These are phyloP conservation scores for Drosophila quinaria DNA, from an alignment of 2,888 invertebrate species.

Conservation along the genomic window DNA sequence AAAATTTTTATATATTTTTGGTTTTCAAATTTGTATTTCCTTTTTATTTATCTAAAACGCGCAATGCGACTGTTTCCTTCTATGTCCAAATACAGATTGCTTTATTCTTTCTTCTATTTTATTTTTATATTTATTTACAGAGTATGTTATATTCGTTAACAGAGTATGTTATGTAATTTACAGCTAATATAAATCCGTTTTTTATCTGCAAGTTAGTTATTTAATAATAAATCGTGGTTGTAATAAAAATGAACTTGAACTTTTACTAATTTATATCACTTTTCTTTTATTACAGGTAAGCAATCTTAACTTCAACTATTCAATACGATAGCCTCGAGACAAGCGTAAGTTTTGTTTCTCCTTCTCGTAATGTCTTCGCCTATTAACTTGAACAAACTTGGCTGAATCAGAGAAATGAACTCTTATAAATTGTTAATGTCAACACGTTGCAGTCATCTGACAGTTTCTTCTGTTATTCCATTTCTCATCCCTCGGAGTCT, in stretches of 20 bases:
- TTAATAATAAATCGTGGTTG: background rate
- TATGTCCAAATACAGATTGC: too few relatives aligned
- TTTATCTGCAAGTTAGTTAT: background rate
- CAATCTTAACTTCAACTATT: slow-evolving; percentile 4
- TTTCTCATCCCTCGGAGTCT: too few relatives aligned
- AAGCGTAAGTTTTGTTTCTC: slow-evolving; percentile 19
- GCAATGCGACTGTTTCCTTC: too few relatives aligned
- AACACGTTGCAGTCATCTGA: slow-evolving; percentile 49
- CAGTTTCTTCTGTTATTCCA: background rate
- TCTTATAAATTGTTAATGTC: slow-evolving; percentile 65
- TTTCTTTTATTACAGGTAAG: slow-evolving; percentile 61
- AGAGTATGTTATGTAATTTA: too few relatives aligned
- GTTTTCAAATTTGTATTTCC: too few relatives aligned
- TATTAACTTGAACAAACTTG: slow-evolving; percentile 16
- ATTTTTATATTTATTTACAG: too few relatives aligned
- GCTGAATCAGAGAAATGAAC: slow-evolving; percentile 19
- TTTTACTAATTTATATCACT: slow-evolving; percentile 12
- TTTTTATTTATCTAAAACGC: too few relatives aligned
- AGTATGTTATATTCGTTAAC: too few relatives aligned
- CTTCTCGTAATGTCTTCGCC: background rate
- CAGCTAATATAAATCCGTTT: background rate
- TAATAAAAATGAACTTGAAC: background rate
- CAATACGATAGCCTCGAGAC: background rate
- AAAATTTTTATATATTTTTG: too few relatives aligned
- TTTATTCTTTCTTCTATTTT: too few relatives aligned